Evolutionary conservation across 2,113 vertebrate species (phyloP).

Genomic region (Butastur rufipennis): DNA sequence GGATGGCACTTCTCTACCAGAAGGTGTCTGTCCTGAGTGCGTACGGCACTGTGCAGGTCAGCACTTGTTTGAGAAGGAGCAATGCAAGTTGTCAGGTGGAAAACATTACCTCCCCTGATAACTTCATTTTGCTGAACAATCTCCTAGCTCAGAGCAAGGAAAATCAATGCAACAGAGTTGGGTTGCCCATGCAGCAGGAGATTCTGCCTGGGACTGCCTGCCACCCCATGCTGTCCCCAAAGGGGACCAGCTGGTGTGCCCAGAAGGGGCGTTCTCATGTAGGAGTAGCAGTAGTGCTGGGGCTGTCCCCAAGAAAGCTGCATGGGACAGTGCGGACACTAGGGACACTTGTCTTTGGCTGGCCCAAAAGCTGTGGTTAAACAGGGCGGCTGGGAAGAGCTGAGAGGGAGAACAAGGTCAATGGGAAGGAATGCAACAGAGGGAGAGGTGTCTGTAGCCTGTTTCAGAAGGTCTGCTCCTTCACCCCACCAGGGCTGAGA

Average conservation of each 20-base stretch:
- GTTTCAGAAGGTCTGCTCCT: not conserved
- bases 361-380: not conserved
- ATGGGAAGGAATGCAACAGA: not conserved
- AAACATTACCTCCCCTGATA: not conserved
- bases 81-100: not conserved
- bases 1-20: not conserved
- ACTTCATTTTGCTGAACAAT: not conserved
- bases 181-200: not conserved
- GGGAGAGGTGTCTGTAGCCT: not conserved
- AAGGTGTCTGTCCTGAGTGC: not conserved
- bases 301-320: not conserved
- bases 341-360: not conserved
- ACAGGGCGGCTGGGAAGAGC: not conserved
- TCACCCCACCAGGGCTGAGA: not conserved
- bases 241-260: too few relatives aligned
- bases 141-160: not conserved
- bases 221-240: not conserved
- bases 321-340: not conserved
- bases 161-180: not conserved
- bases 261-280: accelerated
- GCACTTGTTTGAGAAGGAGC: not conserved
- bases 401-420: not conserved
- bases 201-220: not conserved
- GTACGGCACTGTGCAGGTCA: not conserved
- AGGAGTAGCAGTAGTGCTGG: not conserved